phyloP scores from a whole-genome alignment of 2,888 invertebrate genomes.

The Labia minor region DNA sequence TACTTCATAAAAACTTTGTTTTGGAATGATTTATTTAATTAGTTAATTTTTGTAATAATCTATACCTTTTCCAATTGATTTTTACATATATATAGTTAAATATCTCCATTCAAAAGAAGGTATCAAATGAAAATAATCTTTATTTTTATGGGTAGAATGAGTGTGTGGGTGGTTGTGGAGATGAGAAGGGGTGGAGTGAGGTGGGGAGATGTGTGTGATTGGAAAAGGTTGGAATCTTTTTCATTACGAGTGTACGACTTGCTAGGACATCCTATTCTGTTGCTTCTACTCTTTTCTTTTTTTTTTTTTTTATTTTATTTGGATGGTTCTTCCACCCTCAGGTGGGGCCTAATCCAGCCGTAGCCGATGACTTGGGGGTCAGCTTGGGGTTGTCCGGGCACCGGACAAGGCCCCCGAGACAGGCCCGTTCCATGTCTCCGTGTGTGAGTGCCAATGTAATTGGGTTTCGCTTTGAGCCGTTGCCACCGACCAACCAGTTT shows the following conservation, averaged over 20 bases:
- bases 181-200: too few species aligned
- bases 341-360: background rate
- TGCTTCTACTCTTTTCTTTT: background rate
- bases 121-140: too few species aligned
- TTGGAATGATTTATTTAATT: too few species aligned
- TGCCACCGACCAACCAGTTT: background rate
- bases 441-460: background rate
- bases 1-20: too few species aligned
- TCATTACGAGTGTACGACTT: slow-evolving; percentile 13
- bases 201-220: background rate
- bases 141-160: too few species aligned
- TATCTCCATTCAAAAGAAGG: too few species aligned
- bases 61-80: too few species aligned
- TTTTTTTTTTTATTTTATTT: background rate
- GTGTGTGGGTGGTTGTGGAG: too few species aligned
- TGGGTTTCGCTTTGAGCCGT: slow-evolving; percentile 13
- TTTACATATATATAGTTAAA: too few species aligned
- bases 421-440: background rate
- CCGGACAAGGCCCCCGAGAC: background rate
- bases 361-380: background rate
- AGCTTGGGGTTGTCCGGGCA: background rate
- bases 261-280: background rate
- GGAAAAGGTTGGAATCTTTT: background rate
- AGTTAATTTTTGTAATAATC: too few species aligned
- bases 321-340: background rate